These are phyloP conservation scores for Hydrochoerus hydrochaeris DNA, from an alignment of 2,113 vertebrate species.

Conservation along the genomic window DNA sequence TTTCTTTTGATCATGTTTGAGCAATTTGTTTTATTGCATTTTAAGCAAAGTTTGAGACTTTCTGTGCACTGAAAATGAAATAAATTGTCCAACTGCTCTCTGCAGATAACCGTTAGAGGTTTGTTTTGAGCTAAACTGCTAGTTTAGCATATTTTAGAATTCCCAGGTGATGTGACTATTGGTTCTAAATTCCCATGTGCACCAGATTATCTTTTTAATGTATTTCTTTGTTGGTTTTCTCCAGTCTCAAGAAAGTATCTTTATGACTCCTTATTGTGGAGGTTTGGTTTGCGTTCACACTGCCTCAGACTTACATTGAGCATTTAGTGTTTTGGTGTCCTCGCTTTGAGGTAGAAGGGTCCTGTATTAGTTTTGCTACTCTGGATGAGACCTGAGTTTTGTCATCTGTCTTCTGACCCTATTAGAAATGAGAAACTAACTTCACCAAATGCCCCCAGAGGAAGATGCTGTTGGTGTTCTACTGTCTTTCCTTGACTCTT, in stretches of 20 bases:
- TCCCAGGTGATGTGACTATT: neutral
- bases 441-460: neutral
- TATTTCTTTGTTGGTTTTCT: neutral
- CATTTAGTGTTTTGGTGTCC: neutral
- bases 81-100: neutral
- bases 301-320: neutral
- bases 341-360: neutral
- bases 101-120: neutral
- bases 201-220: neutral
- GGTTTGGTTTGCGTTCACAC: neutral
- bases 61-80: neutral
- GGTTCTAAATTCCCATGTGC: neutral
- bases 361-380: neutral
- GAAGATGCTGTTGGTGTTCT: neutral
- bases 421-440: neutral
- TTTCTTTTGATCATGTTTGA: neutral
- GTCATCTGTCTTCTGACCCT: neutral
- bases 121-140: neutral
- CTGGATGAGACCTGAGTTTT: neutral
- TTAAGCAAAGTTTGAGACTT: neutral
- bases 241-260: no score
- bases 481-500: neutral
- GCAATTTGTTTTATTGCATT: neutral
- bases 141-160: neutral
- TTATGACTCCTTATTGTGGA: neutral